Percentiles rank a stretch among this genome's conserved stretches.
Evolutionary conservation across 2,888 invertebrate species (phyloP).

Genomic region (Metacarcinus magister): DNA sequence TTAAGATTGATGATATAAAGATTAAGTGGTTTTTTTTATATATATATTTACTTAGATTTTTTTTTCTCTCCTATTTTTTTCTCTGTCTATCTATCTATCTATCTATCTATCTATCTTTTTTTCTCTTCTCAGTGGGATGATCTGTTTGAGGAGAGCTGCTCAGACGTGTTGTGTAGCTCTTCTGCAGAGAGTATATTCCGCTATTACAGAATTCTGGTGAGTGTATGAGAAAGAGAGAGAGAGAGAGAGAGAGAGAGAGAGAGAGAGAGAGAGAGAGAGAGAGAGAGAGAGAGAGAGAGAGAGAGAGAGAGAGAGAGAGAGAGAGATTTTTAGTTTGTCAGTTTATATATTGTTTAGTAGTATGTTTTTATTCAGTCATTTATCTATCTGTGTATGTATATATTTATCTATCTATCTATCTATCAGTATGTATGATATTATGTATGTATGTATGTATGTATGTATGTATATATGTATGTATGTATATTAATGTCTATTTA

Average conservation of each 20-base stretch:
- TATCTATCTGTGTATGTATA: not conserved
- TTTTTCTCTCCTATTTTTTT: not conserved
- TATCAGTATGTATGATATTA: slow-evolving; percentile 35
- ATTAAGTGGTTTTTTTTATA: not conserved
- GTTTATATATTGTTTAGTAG: too few species aligned
- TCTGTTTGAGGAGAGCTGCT: slow-evolving; percentile 56
- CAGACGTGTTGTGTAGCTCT: slow-evolving; percentile 39
- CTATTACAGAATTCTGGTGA: slow-evolving; percentile 67
- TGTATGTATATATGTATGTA: slow-evolving; percentile 36
- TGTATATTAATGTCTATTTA: not conserved
- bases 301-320: not conserved
- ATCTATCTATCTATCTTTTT: not conserved
- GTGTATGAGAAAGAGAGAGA: not conserved
- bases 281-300: not conserved
- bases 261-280: not conserved
- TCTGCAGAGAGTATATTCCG: not conserved
- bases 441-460: slow-evolving; percentile 26
- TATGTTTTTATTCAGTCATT: too few species aligned
- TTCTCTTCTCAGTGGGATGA: slow-evolving; percentile 70
- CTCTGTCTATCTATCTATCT: slow-evolving; percentile 29
- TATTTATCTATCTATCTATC: not conserved
- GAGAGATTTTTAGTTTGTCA: too few species aligned
- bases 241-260: not conserved
- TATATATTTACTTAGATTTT: slow-evolving; percentile 50
- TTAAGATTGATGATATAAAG: too few species aligned